A percentile compares a stretch with the other conserved stretches of the same genome.
Conservation (phyloP, 1,140 invertebrate genomes). For the Camponotus floridanus region DNA sequence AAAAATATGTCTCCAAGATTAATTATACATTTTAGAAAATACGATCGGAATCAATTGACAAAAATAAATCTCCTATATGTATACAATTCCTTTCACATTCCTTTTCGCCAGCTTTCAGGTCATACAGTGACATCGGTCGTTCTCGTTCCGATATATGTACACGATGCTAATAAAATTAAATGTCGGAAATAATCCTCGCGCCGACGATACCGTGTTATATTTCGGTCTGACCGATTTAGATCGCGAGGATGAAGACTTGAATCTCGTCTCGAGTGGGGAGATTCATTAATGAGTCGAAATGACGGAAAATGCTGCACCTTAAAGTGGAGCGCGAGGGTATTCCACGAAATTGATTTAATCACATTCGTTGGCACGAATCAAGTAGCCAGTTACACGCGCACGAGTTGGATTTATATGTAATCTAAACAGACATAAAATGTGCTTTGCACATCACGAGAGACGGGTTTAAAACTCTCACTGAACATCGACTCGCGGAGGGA, state of each 20-base stretch:
- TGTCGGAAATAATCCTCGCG: conserved; percentile 39
- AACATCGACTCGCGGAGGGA: conserved; percentile 3
- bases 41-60: not conserved
- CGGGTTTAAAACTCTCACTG: not conserved
- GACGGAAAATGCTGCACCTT: conserved; percentile 45
- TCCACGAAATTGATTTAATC: conserved; percentile 73
- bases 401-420: conserved; percentile 23
- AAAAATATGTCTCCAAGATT: not conserved
- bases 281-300: conserved; percentile 43
- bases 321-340: conserved; percentile 67
- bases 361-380: conserved; percentile 61
- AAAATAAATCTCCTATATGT: conserved; percentile 11
- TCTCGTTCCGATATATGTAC: conserved; percentile 23
- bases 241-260: conserved; percentile 22
- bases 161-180: conserved; percentile 45
- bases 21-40: not conserved
- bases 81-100: not conserved
- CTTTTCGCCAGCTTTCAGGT: conserved; percentile 35
- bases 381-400: conserved; percentile 18
- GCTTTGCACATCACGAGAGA: not conserved
- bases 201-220: conserved; percentile 38
- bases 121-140: conserved; percentile 23
- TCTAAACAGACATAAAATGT: not conserved
- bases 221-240: conserved; percentile 39
- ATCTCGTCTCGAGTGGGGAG: conserved; percentile 32